Percentiles rank a stretch among this genome's conserved stretches.
Evolutionary conservation across 2,888 invertebrate genomes (phyloP).

Genomic region (Andrena bicolor): DNA sequence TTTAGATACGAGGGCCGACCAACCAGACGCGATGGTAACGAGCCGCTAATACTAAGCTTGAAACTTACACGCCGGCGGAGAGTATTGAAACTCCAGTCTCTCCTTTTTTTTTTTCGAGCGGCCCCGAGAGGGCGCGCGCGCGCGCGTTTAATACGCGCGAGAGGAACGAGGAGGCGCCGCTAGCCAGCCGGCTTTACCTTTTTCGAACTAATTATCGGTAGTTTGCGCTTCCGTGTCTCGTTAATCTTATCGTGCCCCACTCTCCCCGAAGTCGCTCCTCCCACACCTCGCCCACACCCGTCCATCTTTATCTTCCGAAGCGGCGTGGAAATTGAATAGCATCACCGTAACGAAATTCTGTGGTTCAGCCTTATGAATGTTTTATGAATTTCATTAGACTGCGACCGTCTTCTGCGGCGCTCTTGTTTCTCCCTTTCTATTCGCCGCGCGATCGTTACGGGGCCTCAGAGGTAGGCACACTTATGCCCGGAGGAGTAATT

Average conservation of each 20-base stretch:
- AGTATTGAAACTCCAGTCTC: constrained; percentile 61
- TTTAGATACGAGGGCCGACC: constrained; percentile 67
- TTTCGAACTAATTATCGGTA: constrained; percentile 59
- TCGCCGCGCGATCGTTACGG: neutral
- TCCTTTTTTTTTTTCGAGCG: constrained; percentile 7
- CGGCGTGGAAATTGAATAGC: constrained; percentile 54
- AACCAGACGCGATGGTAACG: constrained; percentile 68
- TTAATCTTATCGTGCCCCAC: constrained; percentile 37
- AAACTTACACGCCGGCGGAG: constrained; percentile 47
- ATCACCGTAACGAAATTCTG: constrained; percentile 53
- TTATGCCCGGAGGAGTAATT: neutral
- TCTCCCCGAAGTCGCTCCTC: neutral
- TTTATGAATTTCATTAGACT: constrained; percentile 43
- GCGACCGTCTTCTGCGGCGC: constrained; percentile 12
- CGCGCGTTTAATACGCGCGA: neutral
- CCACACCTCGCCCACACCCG: neutral
- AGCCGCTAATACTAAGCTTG: constrained; percentile 66
- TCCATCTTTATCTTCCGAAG: constrained; percentile 7
- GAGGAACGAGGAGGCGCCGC: constrained; percentile 1
- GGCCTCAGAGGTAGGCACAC: neutral
- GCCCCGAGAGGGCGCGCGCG: neutral
- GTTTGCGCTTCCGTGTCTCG: constrained; percentile 60
- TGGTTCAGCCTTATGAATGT: constrained; percentile 39
- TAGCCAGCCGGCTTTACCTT: constrained; percentile 40
- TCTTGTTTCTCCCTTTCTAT: neutral